Evolutionary conservation across 2,797 vertebrate species (phyloP), one percentile per base, ranked within the genome.

Genomic region (Sebastiscus tertius): DNA sequence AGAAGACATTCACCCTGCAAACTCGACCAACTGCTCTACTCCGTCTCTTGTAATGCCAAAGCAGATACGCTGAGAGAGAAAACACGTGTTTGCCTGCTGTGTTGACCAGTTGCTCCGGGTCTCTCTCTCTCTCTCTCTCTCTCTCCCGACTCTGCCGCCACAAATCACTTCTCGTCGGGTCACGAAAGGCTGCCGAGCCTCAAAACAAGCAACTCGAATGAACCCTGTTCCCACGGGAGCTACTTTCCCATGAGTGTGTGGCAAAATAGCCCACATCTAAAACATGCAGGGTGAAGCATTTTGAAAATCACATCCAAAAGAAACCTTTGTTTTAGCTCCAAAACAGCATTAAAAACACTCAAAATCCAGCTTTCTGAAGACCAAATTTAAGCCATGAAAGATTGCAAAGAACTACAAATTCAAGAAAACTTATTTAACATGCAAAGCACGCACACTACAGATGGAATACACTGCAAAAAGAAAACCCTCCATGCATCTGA

Each of bases 111-210:
- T 77, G 87, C 67, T 81, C 75, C 63, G 22, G 5, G 31, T 83
- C 63, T 72, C 80, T 49, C 82, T 46, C 39, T 39, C 29, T 46
- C 39, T 39, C 29, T 29, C 29, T 29, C 36, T 36, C 2, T 39
- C 39, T 6, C 63, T 11, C 26, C 42, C 22, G 26, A 75, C 75
- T 82, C 81, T n/a, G 65, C 64, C n/a, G 64, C 84, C 84, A 83
- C 91, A 93, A 93, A 94, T 93, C 90, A 91, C 78, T 0, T 18
- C 78, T 77, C 13, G 71, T 49, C 52, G 22, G 85, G 79, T 83
- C 89, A 67, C 24, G 77, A 87, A 78, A 82, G 67, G 72, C 77
- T 83, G 56, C 74, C 5, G 42, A 66, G 69, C 71, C 83, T 75
- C 71, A 67, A 80, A 80, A 79, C 60, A 14, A 18, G 77, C 72